phyloP scores from a whole-genome alignment of 2,888 invertebrate species.

The Leucoptera coffeella region DNA sequence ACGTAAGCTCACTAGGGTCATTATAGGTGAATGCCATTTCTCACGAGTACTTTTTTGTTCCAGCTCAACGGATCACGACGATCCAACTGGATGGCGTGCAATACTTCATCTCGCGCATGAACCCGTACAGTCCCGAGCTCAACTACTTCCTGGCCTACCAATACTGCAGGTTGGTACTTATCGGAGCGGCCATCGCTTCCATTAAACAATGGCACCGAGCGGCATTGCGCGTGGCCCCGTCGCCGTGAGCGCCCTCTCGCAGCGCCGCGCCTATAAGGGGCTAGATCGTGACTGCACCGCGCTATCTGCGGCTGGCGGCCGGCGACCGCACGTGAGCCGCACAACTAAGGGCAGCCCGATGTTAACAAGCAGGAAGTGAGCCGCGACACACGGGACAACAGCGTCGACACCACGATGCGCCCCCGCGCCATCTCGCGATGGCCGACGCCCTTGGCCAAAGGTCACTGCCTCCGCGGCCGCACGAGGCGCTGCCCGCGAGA shows the following conservation, averaged over 20 bases:
- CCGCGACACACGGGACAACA: conserved; percentile 16
- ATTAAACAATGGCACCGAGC: not conserved
- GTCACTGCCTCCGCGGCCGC: conserved; percentile 28
- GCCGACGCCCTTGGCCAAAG: conserved; percentile 15
- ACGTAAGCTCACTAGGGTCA: no score
- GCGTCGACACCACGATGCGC: conserved; percentile 12
- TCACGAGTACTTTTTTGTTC: conserved; percentile 32
- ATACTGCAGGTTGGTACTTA: conserved; percentile 64
- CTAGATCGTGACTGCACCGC: no score
- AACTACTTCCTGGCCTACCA: conserved; percentile 85
- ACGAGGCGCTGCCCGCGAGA: conserved; percentile 23
- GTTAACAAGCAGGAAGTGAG: not conserved
- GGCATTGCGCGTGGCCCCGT: no score
- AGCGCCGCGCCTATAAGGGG: no score
- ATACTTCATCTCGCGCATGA: conserved; percentile 82
- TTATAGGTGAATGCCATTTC: no score
- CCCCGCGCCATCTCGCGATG: conserved; percentile 32
- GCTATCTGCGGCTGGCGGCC: no score
- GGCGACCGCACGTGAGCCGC: no score
- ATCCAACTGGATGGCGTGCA: conserved; percentile 81
- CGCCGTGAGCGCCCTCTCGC: no score
- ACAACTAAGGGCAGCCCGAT: no score
- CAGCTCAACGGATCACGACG: conserved; percentile 82
- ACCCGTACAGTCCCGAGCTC: conserved; percentile 78
- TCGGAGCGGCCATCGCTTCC: no score